phyloP scores from a whole-genome alignment of 2,113 vertebrate genomes.

The Uria lomvia region DNA sequence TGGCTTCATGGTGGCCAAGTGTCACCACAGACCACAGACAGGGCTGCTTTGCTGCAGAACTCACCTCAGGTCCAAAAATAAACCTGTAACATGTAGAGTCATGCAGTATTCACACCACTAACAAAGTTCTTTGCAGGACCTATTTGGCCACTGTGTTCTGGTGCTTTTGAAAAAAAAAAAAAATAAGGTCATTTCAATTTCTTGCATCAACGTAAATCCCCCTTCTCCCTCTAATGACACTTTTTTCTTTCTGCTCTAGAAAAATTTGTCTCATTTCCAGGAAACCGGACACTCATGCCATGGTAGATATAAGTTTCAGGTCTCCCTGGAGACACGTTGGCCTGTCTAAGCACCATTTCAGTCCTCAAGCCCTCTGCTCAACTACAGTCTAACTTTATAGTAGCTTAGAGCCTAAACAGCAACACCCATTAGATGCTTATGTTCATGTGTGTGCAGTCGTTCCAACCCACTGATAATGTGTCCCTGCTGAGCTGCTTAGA shows the following conservation, averaged over 20 bases:
- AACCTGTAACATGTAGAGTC: not conserved
- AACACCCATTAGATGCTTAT: not conserved
- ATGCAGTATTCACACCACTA: not conserved
- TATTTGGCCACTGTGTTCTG: not conserved
- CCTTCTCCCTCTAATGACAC: not conserved
- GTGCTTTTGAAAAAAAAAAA: not conserved
- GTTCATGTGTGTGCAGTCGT: not conserved
- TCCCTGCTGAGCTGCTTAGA: not conserved
- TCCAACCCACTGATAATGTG: not conserved
- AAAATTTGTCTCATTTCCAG: fast-evolving
- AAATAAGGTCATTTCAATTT: not conserved
- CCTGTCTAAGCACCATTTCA: not conserved
- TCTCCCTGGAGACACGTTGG: not conserved
- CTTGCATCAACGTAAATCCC: not conserved
- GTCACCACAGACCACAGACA: not conserved
- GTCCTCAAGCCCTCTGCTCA: not conserved
- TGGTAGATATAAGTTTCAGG: not conserved
- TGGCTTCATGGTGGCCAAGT: not conserved
- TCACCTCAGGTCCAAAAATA: not conserved
- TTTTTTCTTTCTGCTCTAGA: not conserved
- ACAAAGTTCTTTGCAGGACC: not conserved
- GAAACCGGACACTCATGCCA: fast-evolving
- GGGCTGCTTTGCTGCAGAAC: not conserved
- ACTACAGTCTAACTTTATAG: not conserved
- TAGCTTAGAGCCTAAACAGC: not conserved